These are phyloP conservation scores for Sciurus carolinensis DNA, from an alignment of 2,797 vertebrate genomes.

Conservation along the genomic window DNA sequence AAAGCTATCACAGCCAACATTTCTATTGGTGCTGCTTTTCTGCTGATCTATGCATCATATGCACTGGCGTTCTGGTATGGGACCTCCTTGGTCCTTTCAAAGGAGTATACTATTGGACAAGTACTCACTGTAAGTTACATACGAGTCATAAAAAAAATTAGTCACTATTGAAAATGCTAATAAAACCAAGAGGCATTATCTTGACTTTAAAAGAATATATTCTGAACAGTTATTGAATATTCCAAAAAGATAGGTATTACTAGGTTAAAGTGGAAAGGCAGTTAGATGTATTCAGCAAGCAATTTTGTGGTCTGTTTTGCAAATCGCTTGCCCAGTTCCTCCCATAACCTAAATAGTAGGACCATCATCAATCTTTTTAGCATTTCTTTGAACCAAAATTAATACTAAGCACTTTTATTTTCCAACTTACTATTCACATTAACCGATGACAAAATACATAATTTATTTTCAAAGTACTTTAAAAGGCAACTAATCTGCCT, in stretches of 20 bases:
- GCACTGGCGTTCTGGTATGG: constrained; percentile 99
- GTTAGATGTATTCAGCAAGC: neutral
- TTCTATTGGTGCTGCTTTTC: constrained; percentile 94
- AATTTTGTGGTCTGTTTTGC: neutral
- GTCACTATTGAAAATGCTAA: constrained; percentile 32
- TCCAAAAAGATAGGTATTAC: neutral
- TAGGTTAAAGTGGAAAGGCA: constrained; percentile 46
- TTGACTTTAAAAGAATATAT: constrained; percentile 52
- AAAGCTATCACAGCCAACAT: constrained; percentile 95
- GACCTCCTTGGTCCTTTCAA: constrained; percentile 91
- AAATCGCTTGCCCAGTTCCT: neutral
- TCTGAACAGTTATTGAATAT: constrained; percentile 42
- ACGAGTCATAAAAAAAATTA: constrained; percentile 49
- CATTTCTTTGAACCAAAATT: constrained; percentile 39
- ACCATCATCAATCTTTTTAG: neutral
- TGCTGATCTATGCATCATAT: constrained; percentile 96
- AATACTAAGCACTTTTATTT: constrained; percentile 46
- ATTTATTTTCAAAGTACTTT: constrained; percentile 6
- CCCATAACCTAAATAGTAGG: neutral
- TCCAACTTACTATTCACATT: neutral
- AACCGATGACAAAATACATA: neutral
- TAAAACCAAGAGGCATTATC: constrained; percentile 14
- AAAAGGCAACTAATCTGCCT: neutral
- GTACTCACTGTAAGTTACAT: constrained; percentile 94
- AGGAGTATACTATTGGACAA: constrained; percentile 92